Evolutionary conservation across 2,797 vertebrate species (phyloP).

Genomic region (Tachyglossus aculeatus): DNA sequence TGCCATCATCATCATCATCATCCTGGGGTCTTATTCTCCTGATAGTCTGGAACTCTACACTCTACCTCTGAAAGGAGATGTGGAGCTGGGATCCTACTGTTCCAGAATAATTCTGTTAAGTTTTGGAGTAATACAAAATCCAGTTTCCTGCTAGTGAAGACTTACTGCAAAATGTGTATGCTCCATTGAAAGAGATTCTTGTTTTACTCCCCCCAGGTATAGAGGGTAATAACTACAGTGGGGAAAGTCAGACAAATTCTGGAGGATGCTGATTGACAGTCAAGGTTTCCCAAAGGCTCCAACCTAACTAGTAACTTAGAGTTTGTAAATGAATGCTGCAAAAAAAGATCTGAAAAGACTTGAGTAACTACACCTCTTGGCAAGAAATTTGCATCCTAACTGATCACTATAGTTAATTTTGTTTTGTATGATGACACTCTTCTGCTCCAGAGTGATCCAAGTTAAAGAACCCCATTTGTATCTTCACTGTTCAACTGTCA

Average conservation of each 20-base stretch:
- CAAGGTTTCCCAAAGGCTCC: too few relatives aligned
- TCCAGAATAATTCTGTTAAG: not conserved
- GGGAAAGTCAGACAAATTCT: not conserved
- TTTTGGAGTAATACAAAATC: not conserved
- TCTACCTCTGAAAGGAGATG: not conserved
- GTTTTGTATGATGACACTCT: too few relatives aligned
- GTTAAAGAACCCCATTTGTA: too few relatives aligned
- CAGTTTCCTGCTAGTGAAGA: not conserved
- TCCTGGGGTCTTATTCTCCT: not conserved
- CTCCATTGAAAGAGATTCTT: not conserved
- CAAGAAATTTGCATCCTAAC: too few relatives aligned
- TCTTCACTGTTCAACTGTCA: too few relatives aligned
- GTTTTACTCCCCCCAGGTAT: not conserved
- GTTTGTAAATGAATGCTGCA: too few relatives aligned
- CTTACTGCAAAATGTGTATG: not conserved
- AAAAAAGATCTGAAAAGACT: too few relatives aligned
- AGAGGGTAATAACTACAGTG: not conserved
- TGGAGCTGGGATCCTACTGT: not conserved
- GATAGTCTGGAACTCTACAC: not conserved
- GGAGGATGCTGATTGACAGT: not conserved
- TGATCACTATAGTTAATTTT: too few relatives aligned
- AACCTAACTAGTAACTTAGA: too few relatives aligned
- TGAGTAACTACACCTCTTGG: too few relatives aligned
- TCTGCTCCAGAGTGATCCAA: too few relatives aligned
- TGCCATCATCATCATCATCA: too few relatives aligned